phyloP scores from a whole-genome alignment of 23 tunicate genomes.

The Styela clava region DNA sequence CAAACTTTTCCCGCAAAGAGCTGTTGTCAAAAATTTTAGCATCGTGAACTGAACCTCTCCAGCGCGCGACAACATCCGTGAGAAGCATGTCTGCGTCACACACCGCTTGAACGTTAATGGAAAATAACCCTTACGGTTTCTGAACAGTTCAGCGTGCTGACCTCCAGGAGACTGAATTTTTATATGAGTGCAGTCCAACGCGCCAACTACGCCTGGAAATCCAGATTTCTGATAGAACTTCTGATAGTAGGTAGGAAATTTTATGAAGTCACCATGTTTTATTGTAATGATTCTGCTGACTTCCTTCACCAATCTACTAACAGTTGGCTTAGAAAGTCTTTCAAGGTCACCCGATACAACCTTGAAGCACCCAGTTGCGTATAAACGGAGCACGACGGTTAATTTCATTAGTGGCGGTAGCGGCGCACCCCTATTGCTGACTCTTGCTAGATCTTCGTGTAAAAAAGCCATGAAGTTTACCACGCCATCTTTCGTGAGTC shows the following conservation, averaged over 20 bases:
- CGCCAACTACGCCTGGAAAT: constrained; percentile 46
- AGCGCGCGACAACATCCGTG: constrained; percentile 53
- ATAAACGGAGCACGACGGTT: constrained; percentile 21
- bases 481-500: not conserved
- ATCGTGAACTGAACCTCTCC: constrained; percentile 71
- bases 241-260: constrained; percentile 21
- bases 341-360: constrained; percentile 26
- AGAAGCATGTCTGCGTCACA: constrained; percentile 41
- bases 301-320: constrained; percentile 3
- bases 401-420: constrained; percentile 31
- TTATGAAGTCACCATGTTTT: constrained; percentile 8
- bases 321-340: constrained; percentile 22
- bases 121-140: constrained; percentile 39
- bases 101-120: constrained; percentile 35
- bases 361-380: constrained; percentile 41
- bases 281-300: constrained; percentile 22
- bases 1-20: constrained; percentile 31
- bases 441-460: not conserved
- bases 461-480: not conserved
- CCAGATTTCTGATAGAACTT: not conserved
- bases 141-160: constrained; percentile 17
- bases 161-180: constrained; percentile 57
- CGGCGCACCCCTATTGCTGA: not conserved
- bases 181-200: constrained; percentile 54
- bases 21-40: constrained; percentile 47